These are phyloP conservation scores for Neuroscelio doddi DNA, from an alignment of 2,888 invertebrate genomes.

Conservation along the genomic window DNA sequence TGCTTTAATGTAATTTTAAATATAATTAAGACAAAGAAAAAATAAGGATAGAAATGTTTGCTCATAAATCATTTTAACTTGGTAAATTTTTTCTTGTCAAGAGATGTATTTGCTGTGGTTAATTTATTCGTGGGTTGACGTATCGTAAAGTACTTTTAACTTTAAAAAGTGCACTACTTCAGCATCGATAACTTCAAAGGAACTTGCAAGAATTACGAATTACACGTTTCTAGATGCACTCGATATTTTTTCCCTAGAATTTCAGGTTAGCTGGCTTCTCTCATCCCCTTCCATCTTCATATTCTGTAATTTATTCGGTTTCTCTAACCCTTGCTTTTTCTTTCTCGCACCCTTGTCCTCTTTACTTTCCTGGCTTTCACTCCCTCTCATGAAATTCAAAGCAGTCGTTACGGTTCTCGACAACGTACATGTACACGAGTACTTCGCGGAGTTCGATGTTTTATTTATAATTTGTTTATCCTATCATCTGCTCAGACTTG, in stretches of 20 bases:
- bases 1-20: no score
- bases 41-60: no score
- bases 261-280: conserved; percentile 26
- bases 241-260: conserved; percentile 33
- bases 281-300: conserved; percentile 11
- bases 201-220: conserved; percentile 18
- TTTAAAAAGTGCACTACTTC: conserved; percentile 9
- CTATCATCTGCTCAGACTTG: conserved; percentile 53
- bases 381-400: conserved; percentile 70
- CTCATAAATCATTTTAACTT: no score
- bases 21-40: no score
- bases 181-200: conserved; percentile 8
- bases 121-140: background rate
- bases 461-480: conserved; percentile 68
- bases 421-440: conserved; percentile 51
- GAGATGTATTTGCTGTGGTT: no score
- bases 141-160: background rate
- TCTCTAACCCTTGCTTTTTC: conserved; percentile 41
- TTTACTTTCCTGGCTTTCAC: conserved; percentile 59
- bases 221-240: conserved; percentile 21
- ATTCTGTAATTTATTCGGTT: conserved; percentile 45
- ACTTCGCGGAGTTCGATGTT: conserved; percentile 58
- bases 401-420: conserved; percentile 65
- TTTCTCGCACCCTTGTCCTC: conserved; percentile 52
- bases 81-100: no score